Evolutionary conservation across 2,113 vertebrate species (phyloP).

Genomic region (Nesogale talazaci): DNA sequence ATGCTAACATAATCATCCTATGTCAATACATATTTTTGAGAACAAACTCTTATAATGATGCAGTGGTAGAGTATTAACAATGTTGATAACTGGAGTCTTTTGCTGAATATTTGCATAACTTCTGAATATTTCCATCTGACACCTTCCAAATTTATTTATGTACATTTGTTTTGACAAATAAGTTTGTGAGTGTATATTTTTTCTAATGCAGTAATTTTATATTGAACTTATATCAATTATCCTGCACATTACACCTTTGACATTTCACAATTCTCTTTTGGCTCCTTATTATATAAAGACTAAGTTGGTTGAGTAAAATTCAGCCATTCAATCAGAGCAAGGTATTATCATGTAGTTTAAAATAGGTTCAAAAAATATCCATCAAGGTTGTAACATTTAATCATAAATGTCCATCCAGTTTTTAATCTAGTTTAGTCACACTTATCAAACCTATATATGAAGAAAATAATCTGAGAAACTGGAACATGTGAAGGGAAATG

Average conservation of each 20-base stretch:
- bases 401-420: background rate
- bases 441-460: background rate
- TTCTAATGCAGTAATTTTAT: background rate
- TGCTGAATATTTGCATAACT: background rate
- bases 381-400: background rate
- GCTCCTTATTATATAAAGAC: background rate
- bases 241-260: background rate
- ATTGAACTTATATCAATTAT: background rate
- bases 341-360: no score
- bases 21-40: background rate
- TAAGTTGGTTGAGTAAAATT: background rate
- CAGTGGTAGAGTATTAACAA: background rate
- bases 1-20: background rate
- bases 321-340: background rate
- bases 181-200: background rate
- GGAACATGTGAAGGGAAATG: background rate
- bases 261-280: background rate
- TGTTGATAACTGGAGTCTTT: background rate
- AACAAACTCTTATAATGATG: background rate
- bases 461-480: background rate
- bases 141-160: no score
- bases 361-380: background rate
- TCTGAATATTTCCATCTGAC: no score
- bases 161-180: no score
- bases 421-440: background rate